phyloP scores from a whole-genome alignment of 2,888 invertebrate genomes.

The Phytoseiulus persimilis region DNA sequence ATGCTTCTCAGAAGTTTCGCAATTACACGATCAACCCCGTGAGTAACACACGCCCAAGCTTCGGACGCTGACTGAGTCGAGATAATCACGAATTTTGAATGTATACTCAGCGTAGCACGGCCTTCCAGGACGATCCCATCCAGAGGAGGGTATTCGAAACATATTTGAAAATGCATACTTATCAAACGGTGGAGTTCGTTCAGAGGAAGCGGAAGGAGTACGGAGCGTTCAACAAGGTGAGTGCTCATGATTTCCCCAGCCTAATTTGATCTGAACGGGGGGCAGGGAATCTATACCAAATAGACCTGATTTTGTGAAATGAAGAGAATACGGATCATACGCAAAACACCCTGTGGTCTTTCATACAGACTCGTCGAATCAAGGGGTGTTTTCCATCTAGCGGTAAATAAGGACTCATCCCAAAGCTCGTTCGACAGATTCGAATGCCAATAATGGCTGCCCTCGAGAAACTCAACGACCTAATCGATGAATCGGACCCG shows the following conservation, averaged over 20 bases:
- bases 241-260: not conserved
- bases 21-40: constrained; percentile 48
- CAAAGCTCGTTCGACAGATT: constrained; percentile 52
- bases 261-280: too few relatives aligned
- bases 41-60: constrained; percentile 48
- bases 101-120: not conserved
- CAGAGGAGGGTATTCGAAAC: constrained; percentile 65
- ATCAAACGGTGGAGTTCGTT: constrained; percentile 81
- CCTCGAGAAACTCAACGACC: constrained; percentile 68
- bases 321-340: too few relatives aligned
- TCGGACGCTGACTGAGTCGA: not conserved
- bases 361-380: too few relatives aligned
- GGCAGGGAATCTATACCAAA: too few relatives aligned
- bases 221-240: not conserved
- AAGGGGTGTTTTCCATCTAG: too few relatives aligned
- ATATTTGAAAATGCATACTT: constrained; percentile 76
- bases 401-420: too few relatives aligned
- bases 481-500: constrained; percentile 92
- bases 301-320: too few relatives aligned
- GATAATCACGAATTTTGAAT: not conserved
- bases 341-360: too few relatives aligned
- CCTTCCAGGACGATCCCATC: constrained; percentile 46
- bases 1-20: constrained; percentile 53
- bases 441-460: constrained; percentile 74
- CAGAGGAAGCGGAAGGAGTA: constrained; percentile 51